Conservation (phyloP, 2,888 invertebrate genomes). For the Tethea ocularis region DNA sequence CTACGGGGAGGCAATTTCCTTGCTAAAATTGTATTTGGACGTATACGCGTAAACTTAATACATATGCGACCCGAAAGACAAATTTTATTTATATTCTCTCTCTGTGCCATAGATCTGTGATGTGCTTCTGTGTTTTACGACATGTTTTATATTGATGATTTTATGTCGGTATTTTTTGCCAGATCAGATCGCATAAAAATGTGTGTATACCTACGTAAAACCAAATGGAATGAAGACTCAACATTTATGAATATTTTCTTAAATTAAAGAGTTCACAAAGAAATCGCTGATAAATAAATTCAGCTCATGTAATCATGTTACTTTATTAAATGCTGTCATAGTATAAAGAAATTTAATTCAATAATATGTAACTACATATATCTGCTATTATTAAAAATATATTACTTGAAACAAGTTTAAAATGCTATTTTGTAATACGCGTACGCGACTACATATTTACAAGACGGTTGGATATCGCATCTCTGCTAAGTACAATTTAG, state of each 20-base stretch:
- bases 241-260: background rate
- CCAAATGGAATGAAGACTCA: too few species aligned
- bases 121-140: constrained; percentile 58
- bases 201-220: constrained; percentile 19
- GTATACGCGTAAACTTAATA: constrained; percentile 77
- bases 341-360: background rate
- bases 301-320: too few species aligned
- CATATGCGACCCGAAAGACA: constrained; percentile 73
- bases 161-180: constrained; percentile 14
- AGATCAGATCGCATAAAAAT: constrained; percentile 35
- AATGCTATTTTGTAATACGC: background rate
- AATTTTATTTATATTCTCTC: constrained; percentile 72
- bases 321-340: too few species aligned
- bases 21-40: constrained; percentile 79
- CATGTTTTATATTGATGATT: constrained; percentile 61
- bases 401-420: background rate
- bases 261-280: background rate
- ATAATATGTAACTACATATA: background rate
- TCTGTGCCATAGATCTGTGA: constrained; percentile 42
- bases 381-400: too few species aligned
- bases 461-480: background rate
- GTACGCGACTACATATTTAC: too few species aligned
- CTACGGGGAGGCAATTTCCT: constrained; percentile 76
- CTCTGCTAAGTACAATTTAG: background rate
- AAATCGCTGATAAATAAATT: too few species aligned